Conservation (phyloP, 2,113 vertebrate genomes). For the Acrocephalus kingi region DNA sequence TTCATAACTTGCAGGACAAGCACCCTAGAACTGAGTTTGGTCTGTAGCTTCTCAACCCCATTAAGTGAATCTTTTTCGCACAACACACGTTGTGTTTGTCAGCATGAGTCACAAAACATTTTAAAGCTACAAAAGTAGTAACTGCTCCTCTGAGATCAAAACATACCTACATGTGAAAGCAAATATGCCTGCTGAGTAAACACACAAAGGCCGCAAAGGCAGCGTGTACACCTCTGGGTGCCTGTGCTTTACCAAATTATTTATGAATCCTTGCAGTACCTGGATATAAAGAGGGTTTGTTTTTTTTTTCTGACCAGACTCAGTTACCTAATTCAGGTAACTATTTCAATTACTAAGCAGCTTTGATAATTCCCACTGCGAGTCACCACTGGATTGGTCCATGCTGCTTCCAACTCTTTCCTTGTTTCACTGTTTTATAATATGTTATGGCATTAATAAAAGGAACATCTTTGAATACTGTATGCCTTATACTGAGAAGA, state of each 20-base stretch:
- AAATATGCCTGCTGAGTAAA: background rate
- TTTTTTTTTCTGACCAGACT: background rate
- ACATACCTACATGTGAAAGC: background rate
- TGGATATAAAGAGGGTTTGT: background rate
- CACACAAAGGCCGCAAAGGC: background rate
- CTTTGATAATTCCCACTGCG: background rate
- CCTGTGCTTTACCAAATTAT: background rate
- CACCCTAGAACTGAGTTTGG: no score
- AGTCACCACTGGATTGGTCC: background rate
- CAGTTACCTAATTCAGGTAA: background rate
- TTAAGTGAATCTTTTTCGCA: background rate
- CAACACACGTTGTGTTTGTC: background rate
- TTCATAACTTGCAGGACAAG: no score
- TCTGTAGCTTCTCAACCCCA: background rate
- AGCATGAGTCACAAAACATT: background rate
- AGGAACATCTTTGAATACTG: background rate
- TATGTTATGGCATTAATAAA: background rate
- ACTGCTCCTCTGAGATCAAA: background rate
- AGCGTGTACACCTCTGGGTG: fast-evolving
- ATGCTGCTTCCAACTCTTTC: background rate
- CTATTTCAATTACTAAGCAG: background rate
- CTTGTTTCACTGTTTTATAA: background rate
- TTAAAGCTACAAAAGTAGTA: background rate
- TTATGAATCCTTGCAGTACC: background rate
- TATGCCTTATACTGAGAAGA: background rate